Base-by-base conservation (phyloP, 2,888 invertebrate species). In the Zaprionus bogoriensis region DNA sequence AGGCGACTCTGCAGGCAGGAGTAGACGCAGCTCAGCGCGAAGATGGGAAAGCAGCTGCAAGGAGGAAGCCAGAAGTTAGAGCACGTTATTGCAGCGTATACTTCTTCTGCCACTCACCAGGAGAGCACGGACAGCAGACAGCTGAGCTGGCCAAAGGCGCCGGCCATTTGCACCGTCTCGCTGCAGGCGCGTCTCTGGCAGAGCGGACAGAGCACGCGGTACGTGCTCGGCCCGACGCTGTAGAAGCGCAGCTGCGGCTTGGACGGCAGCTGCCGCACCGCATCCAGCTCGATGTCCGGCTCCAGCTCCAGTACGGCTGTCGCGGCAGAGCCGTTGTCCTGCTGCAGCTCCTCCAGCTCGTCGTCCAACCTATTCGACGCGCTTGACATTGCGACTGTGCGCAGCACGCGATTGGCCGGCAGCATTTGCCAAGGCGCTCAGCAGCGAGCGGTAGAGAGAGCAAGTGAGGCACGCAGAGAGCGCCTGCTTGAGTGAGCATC, bases 31-130 rank as follows among this genome's bases (percentile, higher is more conserved):
- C 87, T 87, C 60, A 89, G 71, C 1, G 89, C 86, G 59, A 90
- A 90, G 52, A 90, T 88, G 52, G 90, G 90, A 54, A 90, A 90
- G 55, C 89, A 90, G 45, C 90, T 90, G 74, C 2, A 77, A 57
- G 22, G 6, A 27, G 32, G 63, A 57, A 39, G 5, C 12, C 1
- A 17, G 9, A 17, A 20, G 27, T 2, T 2, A n/a, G n/a, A 5
- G 32, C 1, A 25, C 5, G 28, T 45, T 23, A 25, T n/a, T 0
- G 9, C 6, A 7, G 4, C 5, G n/a, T 3, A 12, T 7, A 4
- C 3, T 6, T 41, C n/a, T 17, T 14, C 17, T 14, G 1, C 2
- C 12, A 74, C 87, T 46, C 57, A 89, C 88, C 89, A 89, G 36
- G 88, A 88, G 5, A 89, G 46, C 2, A 71, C 42, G 4, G 89